Percentiles rank a stretch among this genome's conserved stretches.
phyloP scores from a whole-genome alignment of 2,797 vertebrate species.

The Mormyrops boulengeri region DNA sequence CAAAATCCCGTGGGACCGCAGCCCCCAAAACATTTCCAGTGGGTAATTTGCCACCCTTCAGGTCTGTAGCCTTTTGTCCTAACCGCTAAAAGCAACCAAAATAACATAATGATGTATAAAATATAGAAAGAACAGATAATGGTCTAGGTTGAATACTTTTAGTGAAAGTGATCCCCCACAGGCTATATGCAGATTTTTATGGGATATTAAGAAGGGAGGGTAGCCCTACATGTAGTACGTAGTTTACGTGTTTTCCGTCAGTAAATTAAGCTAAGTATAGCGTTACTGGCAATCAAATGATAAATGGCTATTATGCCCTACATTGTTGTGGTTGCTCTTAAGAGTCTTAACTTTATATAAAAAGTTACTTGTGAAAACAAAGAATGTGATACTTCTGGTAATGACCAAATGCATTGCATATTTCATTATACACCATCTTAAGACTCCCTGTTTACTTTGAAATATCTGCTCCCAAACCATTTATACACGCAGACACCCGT shows the following conservation, averaged over 20 bases:
- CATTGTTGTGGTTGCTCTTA: background rate
- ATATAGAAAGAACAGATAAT: background rate
- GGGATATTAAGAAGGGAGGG: background rate
- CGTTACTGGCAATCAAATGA: background rate
- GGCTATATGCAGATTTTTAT: background rate
- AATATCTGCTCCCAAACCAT: background rate
- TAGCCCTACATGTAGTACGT: background rate
- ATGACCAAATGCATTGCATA: background rate
- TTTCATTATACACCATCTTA: background rate
- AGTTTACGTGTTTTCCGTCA: background rate
- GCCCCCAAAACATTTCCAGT: conserved; percentile 3
- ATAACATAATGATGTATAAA: background rate
- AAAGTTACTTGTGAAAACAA: background rate
- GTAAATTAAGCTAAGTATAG: background rate
- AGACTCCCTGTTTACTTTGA: background rate
- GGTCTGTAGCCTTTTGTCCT: background rate
- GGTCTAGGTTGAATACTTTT: background rate
- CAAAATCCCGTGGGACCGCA: background rate
- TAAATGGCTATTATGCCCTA: background rate
- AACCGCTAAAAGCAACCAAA: background rate
- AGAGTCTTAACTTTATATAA: background rate
- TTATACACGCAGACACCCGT: background rate
- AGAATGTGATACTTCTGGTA: background rate
- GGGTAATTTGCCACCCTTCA: background rate
- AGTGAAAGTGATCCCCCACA: background rate